These are phyloP conservation scores for Lasioglossum calceatum DNA, from an alignment of 2,888 invertebrate genomes.

Conservation along the genomic window DNA sequence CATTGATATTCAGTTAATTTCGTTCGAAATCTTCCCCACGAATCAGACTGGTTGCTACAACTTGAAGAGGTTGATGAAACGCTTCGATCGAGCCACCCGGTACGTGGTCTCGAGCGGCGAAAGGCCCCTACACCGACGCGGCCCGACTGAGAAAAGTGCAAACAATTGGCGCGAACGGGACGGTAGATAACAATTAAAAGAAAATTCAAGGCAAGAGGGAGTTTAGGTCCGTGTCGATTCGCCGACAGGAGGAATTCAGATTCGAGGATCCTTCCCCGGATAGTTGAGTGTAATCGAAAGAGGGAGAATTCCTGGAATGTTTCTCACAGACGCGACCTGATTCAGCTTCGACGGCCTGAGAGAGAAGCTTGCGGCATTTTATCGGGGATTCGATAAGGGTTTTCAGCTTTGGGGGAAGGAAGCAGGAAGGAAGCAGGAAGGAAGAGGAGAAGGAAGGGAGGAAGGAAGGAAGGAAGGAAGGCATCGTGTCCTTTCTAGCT, in stretches of 20 bases:
- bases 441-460: neutral
- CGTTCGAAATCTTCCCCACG: neutral
- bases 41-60: neutral
- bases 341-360: constrained; percentile 47
- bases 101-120: neutral
- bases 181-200: neutral
- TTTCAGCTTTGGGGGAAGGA: constrained; percentile 20
- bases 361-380: constrained; percentile 64
- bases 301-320: constrained; percentile 53
- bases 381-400: constrained; percentile 69
- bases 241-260: constrained; percentile 30
- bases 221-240: constrained; percentile 25
- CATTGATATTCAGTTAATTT: neutral
- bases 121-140: neutral
- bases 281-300: constrained; percentile 50
- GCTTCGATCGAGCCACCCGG: neutral
- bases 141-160: neutral
- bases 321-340: constrained; percentile 60
- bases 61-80: neutral
- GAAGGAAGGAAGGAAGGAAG: constrained; percentile 29
- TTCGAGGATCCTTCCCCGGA: constrained; percentile 7
- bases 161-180: neutral
- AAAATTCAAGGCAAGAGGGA: neutral
- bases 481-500: constrained; percentile 58
- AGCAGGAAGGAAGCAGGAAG: neutral